These are phyloP conservation scores for Anoplopoma fimbria DNA, from an alignment of 2,113 vertebrate species.

Conservation along the genomic window DNA sequence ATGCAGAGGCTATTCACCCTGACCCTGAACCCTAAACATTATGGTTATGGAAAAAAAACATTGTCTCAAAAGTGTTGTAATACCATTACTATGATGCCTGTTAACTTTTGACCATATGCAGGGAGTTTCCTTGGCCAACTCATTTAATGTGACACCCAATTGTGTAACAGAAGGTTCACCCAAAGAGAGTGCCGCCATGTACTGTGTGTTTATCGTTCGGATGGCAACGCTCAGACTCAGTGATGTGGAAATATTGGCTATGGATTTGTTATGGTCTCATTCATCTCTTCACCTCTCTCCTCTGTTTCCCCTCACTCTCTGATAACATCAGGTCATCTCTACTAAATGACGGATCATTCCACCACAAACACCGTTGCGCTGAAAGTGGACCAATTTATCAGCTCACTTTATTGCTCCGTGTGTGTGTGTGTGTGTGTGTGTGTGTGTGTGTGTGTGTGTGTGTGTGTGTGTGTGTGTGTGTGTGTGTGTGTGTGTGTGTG, in stretches of 20 bases:
- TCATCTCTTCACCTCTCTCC: slow-evolving; percentile 61
- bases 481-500: not conserved
- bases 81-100: not conserved
- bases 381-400: slow-evolving; percentile 79
- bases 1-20: not conserved
- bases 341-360: slow-evolving; percentile 83
- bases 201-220: slow-evolving; percentile 42
- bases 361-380: slow-evolving; percentile 53
- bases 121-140: slow-evolving; percentile 7
- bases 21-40: not conserved
- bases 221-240: slow-evolving; percentile 51
- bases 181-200: not conserved
- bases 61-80: not conserved
- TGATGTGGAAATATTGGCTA: slow-evolving; percentile 77
- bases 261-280: slow-evolving; percentile 72
- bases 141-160: not conserved
- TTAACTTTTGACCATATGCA: no score
- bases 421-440: slow-evolving; percentile 10
- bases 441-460: not conserved
- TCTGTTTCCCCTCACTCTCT: slow-evolving; percentile 47
- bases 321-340: slow-evolving; percentile 68
- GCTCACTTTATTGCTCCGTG: slow-evolving; percentile 30
- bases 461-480: slow-evolving; percentile 4
- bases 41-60: not conserved
- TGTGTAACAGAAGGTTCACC: not conserved